Evolutionary conservation across 2,888 invertebrate species (phyloP), one percentile per base, ranked within the genome.

Genomic region (Dryobotodes eremita): DNA sequence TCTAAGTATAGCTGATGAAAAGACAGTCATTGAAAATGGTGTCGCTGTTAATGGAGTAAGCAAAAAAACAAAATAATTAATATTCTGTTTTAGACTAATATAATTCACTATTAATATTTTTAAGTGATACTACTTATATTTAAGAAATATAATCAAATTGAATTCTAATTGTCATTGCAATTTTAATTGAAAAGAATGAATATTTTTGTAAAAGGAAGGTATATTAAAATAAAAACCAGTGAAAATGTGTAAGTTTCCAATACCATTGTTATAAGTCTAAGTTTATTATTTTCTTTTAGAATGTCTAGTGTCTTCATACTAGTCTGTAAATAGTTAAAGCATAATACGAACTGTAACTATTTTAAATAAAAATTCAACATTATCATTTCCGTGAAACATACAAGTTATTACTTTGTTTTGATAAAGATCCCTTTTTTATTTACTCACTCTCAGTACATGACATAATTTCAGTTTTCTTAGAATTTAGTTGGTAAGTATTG

Each of bases 1-100:
- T 10, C 87, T 96, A 20, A 95, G 95, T 80, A 91, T 96, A 84
- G 89, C 92, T 66, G 96, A 96, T 71, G 96, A 95, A 57, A 96
- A 95, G 85, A 93, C 94, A 15, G 92, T 95, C 3, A 92, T 95
- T 71, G 95, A 95, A 91, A 96, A 96, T 83, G 95, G 95, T 15
- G 93, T 92, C 77, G 78, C 85, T 53, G 76, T 83, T 23, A 91
- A 90, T 75, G 90, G 90, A 31, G 85, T 92, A 7, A 95, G 94
- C 94, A 80, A 80, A 62, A 68, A 87, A 91, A 90, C 86, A 91
- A 91, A 90, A 69, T 57, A 68, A 68, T 13, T 65, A 77, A 46
- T 69, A 48, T 55, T 71, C 31, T 70, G 55, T 65, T 26, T 76
- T 77, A 82, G n/a, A 55, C 48, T 77, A 64, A 50, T 69, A 15